Conservation (phyloP, 2,888 invertebrate genomes). For the Cyaniris semiargus region DNA sequence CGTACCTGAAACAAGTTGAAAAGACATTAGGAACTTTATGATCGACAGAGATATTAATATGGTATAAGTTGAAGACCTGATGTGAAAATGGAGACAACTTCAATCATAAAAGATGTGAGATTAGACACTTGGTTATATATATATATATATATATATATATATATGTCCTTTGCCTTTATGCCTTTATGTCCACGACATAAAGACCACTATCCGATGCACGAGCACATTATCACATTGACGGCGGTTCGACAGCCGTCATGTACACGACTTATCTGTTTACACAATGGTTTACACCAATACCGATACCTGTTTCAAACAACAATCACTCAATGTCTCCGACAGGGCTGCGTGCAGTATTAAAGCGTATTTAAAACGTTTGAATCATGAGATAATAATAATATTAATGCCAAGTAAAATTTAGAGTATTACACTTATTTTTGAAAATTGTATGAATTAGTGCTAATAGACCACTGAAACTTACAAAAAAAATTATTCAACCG, state of each 20-base stretch:
- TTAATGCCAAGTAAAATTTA: too few species aligned
- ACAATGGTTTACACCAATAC: not conserved
- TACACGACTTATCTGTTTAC: not conserved
- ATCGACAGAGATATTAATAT: not conserved
- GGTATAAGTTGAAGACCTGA: too few species aligned
- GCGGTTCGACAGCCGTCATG: not conserved
- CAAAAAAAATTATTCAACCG: too few species aligned
- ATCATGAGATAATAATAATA: not conserved
- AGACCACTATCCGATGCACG: not conserved
- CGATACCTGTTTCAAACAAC: constrained; percentile 5
- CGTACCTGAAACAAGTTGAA: constrained; percentile 3
- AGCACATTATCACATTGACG: not conserved
- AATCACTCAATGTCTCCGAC: not conserved
- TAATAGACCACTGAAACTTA: too few species aligned
- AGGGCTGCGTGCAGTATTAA: not conserved
- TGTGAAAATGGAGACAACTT: too few species aligned
- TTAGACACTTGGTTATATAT: too few species aligned
- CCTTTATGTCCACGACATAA: not conserved
- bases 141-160: too few species aligned
- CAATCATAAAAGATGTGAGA: too few species aligned
- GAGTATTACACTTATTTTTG: too few species aligned
- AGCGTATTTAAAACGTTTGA: not conserved
- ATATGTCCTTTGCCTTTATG: too few species aligned
- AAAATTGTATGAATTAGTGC: too few species aligned
- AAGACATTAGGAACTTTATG: not conserved